phyloP scores from a whole-genome alignment of 2,113 vertebrate species.

The Rhombomys opimus region DNA sequence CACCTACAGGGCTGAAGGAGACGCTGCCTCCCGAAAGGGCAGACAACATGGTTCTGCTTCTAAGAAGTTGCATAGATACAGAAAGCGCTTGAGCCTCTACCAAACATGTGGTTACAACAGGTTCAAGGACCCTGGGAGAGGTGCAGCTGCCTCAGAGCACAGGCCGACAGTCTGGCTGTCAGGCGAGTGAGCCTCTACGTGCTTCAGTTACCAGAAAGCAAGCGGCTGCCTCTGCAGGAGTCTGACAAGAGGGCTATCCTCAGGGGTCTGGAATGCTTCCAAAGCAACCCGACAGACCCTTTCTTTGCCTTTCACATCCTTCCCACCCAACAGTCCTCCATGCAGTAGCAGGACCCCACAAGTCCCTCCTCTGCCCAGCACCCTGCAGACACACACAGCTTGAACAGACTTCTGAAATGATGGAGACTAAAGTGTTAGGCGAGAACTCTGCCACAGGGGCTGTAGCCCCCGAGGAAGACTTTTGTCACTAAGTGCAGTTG shows the following conservation, averaged over 20 bases:
- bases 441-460: background rate
- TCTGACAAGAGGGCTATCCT: background rate
- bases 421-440: rapidly evolving
- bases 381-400: background rate
- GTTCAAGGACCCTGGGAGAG: background rate
- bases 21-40: background rate
- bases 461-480: background rate
- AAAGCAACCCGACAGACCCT: background rate
- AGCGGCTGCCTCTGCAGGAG: background rate
- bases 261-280: slow-evolving; percentile 1
- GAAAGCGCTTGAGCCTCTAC: slow-evolving; percentile 21
- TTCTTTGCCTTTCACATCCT: background rate
- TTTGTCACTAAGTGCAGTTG: background rate
- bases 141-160: background rate
- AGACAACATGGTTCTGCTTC: background rate
- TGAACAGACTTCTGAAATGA: background rate
- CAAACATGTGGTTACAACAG: background rate
- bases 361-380: too few species aligned
- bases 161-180: background rate
- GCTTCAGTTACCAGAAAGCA: background rate
- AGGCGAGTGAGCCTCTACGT: background rate
- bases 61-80: slow-evolving; percentile 71
- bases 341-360: background rate
- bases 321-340: background rate
- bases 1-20: background rate